Evolutionary conservation across 1,140 invertebrate genomes (phyloP), one percentile per base, ranked within the genome.

Genomic region (Propsilocerus akamusi): DNA sequence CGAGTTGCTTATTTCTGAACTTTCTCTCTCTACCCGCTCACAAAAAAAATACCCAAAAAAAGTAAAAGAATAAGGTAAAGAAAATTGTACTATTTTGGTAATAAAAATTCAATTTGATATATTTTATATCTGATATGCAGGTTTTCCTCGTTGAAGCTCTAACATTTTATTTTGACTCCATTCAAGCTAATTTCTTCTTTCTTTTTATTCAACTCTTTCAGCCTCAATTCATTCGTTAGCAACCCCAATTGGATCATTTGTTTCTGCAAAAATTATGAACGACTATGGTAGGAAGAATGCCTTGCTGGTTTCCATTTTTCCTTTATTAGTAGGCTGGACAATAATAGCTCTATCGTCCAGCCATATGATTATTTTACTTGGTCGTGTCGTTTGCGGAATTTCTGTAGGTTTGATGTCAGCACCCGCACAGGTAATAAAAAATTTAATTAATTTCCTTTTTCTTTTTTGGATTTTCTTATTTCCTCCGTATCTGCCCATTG

Each of bases 391-490:
- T 2, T 77, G 76, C 48, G 81, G 81, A 47, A 72, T 82, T 50
- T 73, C 79, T 1, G 77, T 81, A 3, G 81, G 81, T 28, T 69
- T 81, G 46, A 67, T 79, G 50, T 76, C 77, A 4, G 80, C 80
- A 46, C 74, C 78, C 20, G 69, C 69, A 14, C 78, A 81, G 70
- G 78, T 81, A n/a, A n/a, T n/a, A n/a, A n/a, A n/a, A n/a, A n/a
- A n/a, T n/a, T n/a, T n/a, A n/a, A n/a, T n/a, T n/a, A n/a, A n/a
- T n/a, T n/a, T n/a, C n/a, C n/a, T n/a, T n/a, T n/a, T n/a, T n/a
- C n/a, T n/a, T n/a, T n/a, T n/a, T n/a, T n/a, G n/a, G n/a, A n/a
- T n/a, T n/a, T n/a, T n/a, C n/a, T n/a, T n/a, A n/a, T n/a, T n/a
- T n/a, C n/a, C n/a, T n/a, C n/a, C n/a, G n/a, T n/a, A n/a, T n/a